Base-by-base conservation (phyloP, 2,888 invertebrate genomes). In the Spilarctia lutea region DNA sequence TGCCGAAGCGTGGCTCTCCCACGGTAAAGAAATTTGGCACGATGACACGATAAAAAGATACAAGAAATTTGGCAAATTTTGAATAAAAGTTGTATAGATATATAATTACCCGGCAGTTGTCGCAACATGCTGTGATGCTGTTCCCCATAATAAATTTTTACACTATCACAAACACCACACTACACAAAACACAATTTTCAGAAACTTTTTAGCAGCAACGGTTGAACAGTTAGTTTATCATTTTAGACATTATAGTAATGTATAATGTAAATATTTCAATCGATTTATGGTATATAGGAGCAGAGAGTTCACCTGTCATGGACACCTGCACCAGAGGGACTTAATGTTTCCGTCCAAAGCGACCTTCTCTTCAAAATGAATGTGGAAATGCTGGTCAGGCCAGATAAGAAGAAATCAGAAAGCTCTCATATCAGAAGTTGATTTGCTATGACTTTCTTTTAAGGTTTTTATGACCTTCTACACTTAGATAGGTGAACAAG, bases 91-190 rank as follows among this genome's bases (percentile, higher is more conserved):
- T 30, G 6, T 18, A 63, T 7, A 20, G 48, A 20, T 63, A 30
- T 27, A 63, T 63, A 76, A 68, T 83, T 83, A 82, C 82, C 81
- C 65, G 72, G 52, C 73, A 83, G n/a, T 71, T 13, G 52, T 81
- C 81, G 60, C 82, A 39, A 18, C 81, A 27, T 3, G 74, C 73
- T 24, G 76, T 83, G 20, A 83, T 76, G 1, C 73, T 71, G 69
- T 81, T 79, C 24, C 82, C 81, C 81, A 83, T 81, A 11, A 66
- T 66, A 1, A 39, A 18, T 30, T 18, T 27, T 30, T 16, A 63
- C 30, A 18, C 30, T 63, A 2, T 30, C 63, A 63, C 63, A 30
- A 6, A 30, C 63, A 63, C 30, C 16, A 63, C 16, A 30, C 11
- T 3, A 60, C 60, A 60, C 60, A 60, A 27, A 27, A n/a, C 56